These are phyloP conservation scores for Candoia aspera DNA, from an alignment of 2,113 vertebrate genomes.

Conservation along the genomic window DNA sequence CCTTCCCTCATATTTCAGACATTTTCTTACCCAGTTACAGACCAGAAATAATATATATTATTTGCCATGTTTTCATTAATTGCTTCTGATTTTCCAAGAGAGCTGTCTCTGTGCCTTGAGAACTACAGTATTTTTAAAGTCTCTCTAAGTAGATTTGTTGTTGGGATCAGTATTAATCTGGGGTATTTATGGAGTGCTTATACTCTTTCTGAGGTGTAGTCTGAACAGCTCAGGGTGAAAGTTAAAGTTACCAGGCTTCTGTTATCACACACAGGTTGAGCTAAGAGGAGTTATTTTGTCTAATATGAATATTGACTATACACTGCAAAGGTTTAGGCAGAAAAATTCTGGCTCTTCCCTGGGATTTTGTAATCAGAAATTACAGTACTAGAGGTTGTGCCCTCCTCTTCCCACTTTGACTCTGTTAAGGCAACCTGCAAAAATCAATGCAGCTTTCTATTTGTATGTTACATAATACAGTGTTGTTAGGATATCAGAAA, in stretches of 20 bases:
- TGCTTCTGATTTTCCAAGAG: conserved; percentile 47
- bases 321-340: neutral
- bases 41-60: conserved; percentile 61
- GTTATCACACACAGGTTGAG: conserved; percentile 6
- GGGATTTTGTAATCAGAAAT: neutral
- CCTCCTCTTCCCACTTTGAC: neutral
- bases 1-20: conserved; percentile 29
- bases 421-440: neutral
- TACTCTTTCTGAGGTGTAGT: conserved; percentile 57
- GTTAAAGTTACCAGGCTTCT: conserved; percentile 29
- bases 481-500: neutral
- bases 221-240: conserved; percentile 42
- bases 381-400: neutral
- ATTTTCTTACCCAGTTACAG: conserved; percentile 42
- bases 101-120: conserved; percentile 51
- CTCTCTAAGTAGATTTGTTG: conserved; percentile 75
- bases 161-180: conserved; percentile 73
- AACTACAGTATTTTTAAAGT: conserved; percentile 65
- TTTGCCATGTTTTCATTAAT: conserved; percentile 52
- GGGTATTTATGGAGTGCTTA: conserved; percentile 75
- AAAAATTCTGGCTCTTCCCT: neutral
- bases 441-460: neutral
- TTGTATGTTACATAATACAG: neutral
- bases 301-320: neutral
- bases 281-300: neutral